These are phyloP conservation scores for Metaphire vulgaris DNA, from an alignment of 1,140 invertebrate species.

Conservation along the genomic window DNA sequence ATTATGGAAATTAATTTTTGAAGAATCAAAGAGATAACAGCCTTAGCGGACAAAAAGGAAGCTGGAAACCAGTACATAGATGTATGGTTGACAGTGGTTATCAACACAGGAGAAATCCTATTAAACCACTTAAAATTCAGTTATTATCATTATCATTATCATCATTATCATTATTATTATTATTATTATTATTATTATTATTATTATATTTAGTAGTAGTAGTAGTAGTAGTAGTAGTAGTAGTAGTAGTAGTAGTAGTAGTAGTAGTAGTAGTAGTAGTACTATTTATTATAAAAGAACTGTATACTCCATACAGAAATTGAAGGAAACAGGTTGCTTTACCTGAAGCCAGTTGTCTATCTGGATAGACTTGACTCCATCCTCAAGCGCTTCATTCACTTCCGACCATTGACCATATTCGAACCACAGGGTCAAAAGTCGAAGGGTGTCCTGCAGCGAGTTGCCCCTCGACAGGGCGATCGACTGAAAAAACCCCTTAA, in stretches of 20 bases:
- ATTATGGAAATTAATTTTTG: too few relatives aligned
- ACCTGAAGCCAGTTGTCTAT: constrained; percentile 97
- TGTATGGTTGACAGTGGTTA: too few relatives aligned
- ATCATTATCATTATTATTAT: constrained; percentile 2
- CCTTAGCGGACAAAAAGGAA: too few relatives aligned
- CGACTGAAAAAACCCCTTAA: constrained; percentile 91
- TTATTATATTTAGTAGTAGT: too few relatives aligned
- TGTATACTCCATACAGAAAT: too few relatives aligned
- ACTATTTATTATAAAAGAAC: too few relatives aligned
- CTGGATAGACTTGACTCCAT: constrained; percentile 85
- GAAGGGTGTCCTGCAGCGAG: constrained; percentile 93
- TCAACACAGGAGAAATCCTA: too few relatives aligned
- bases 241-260: constrained; percentile 3
- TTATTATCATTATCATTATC: too few relatives aligned
- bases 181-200: neutral
- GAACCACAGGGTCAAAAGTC: constrained; percentile 55
- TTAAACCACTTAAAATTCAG: too few relatives aligned
- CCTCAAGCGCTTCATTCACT: constrained; percentile 85
- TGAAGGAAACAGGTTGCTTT: too few relatives aligned
- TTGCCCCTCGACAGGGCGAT: constrained; percentile 80
- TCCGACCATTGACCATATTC: constrained; percentile 68
- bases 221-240: constrained; percentile 3
- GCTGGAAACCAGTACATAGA: too few relatives aligned
- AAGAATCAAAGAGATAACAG: too few relatives aligned
- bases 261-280: constrained; percentile 5